Conservation (phyloP, 1,140 invertebrate genomes). For the Euglossa dilemma region DNA sequence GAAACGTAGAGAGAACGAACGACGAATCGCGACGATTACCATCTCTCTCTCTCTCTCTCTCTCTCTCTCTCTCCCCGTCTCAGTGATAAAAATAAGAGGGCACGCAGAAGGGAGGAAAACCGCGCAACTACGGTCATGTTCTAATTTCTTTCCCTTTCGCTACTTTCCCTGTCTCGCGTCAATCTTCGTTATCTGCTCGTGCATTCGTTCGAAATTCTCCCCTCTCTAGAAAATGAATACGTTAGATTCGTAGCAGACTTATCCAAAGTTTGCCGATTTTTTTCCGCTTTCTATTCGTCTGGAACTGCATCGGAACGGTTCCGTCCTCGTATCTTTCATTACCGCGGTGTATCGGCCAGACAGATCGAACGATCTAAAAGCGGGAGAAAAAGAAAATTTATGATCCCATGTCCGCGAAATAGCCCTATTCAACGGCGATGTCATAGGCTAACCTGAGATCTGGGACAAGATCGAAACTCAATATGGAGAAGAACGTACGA, state of each 20-base stretch:
- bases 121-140: not conserved
- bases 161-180: not conserved
- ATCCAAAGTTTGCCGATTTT: too few species aligned
- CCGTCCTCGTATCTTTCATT: conserved; percentile 23
- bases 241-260: too few species aligned
- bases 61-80: not conserved
- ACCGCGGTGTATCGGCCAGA: conserved; percentile 23
- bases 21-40: conserved; percentile 13
- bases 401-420: conserved; percentile 34
- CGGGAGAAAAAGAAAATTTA: conserved; percentile 57
- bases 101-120: not conserved
- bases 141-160: not conserved
- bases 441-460: conserved; percentile 13
- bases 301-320: not conserved
- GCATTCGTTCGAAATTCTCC: not conserved
- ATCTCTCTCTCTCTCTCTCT: not conserved
- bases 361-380: conserved; percentile 40
- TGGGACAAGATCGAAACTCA: conserved; percentile 53
- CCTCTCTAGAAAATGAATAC: not conserved
- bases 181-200: not conserved
- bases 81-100: not conserved
- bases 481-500: conserved; percentile 27
- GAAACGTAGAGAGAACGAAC: not conserved
- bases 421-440: conserved; percentile 28
- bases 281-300: not conserved